A percentile compares a stretch with the other conserved stretches of the same genome.
Conservation (phyloP, 2,797 vertebrate species). For the Champsocephalus gunnari region DNA sequence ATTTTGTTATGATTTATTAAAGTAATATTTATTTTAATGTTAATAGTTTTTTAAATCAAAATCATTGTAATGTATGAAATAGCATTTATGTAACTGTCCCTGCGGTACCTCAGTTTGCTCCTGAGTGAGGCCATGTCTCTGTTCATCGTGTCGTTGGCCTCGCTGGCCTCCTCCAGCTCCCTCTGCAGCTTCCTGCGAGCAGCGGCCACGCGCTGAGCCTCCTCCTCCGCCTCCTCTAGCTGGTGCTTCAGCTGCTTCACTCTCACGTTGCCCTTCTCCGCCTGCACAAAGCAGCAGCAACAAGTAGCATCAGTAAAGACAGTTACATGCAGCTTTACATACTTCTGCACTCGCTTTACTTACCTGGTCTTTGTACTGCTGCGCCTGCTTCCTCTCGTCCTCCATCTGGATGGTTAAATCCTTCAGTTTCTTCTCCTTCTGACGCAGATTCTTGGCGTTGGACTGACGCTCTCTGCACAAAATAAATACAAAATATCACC, state of each 20-base stretch:
- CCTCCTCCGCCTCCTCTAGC: slow-evolving; percentile 96
- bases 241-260: slow-evolving; percentile 96
- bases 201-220: slow-evolving; percentile 92
- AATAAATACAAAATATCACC: no score
- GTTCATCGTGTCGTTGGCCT: slow-evolving; percentile 90
- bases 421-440: slow-evolving; percentile 97
- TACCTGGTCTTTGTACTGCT: slow-evolving; percentile 98
- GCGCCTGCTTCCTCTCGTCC: slow-evolving; percentile 94
- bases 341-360: background rate
- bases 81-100: no score
- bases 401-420: slow-evolving; percentile 92
- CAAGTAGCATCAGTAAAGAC: accelerated
- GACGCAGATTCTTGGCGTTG: slow-evolving; percentile 87
- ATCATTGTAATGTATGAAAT: no score
- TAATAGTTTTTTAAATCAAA: no score
- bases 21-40: no score
- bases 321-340: background rate
- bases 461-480: slow-evolving; percentile 90
- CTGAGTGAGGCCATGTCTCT: slow-evolving; percentile 91
- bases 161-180: slow-evolving; percentile 93
- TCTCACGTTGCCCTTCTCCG: slow-evolving; percentile 88
- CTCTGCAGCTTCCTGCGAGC: slow-evolving; percentile 95
- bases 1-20: no score
- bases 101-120: slow-evolving; percentile 91
- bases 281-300: slow-evolving; percentile 71